phyloP scores from a whole-genome alignment of 2,888 invertebrate genomes.

The Nudaria mundana region DNA sequence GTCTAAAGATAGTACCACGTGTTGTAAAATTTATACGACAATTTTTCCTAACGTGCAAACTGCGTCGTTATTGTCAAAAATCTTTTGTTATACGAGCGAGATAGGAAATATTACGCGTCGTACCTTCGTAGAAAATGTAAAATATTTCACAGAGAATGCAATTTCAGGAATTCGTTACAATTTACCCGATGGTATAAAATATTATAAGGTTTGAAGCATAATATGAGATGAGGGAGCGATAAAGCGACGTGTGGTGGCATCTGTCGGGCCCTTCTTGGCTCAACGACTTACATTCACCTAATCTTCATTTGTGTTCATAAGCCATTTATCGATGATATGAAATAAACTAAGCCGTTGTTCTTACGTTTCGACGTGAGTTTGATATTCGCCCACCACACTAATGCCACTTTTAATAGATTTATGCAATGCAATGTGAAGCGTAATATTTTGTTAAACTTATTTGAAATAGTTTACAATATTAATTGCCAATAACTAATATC shows the following conservation, averaged over 20 bases:
- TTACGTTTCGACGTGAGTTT: no score
- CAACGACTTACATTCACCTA: background rate
- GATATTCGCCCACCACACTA: no score
- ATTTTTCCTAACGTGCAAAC: background rate
- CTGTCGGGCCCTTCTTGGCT: background rate
- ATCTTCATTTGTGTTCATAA: no score
- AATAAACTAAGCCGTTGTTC: no score
- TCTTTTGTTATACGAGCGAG: conserved; percentile 1
- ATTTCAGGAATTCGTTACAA: background rate
- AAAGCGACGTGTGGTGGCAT: background rate
- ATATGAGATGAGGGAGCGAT: background rate
- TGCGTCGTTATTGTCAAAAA: conserved; percentile 2
- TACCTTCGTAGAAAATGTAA: background rate
- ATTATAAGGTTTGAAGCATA: background rate
- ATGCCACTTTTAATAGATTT: no score
- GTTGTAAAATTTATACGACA: no score
- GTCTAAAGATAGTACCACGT: no score
- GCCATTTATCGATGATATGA: no score
- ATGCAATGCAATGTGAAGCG: no score
- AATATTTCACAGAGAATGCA: background rate
- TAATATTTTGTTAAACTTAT: no score
- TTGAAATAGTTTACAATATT: no score
- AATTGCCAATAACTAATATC: no score
- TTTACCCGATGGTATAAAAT: background rate
- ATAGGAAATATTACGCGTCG: background rate